phyloP scores from a whole-genome alignment of 2,113 vertebrate genomes.

The Mesitornis unicolor region DNA sequence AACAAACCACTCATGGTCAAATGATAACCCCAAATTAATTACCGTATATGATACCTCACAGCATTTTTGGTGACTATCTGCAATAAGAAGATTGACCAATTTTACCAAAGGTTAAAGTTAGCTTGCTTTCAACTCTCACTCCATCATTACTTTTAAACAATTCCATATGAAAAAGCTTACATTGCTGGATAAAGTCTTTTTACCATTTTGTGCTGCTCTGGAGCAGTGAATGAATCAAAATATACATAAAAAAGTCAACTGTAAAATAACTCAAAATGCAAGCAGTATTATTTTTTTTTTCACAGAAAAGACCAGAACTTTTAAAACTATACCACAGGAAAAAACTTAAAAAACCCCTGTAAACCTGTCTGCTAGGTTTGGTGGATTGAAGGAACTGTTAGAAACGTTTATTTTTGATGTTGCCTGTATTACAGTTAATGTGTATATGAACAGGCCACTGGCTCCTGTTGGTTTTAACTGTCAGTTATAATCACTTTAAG shows the following conservation, averaged over 20 bases:
- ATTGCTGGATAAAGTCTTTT: constrained; percentile 19
- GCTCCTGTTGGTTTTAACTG: constrained; percentile 62
- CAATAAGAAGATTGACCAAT: neutral
- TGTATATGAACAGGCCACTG: constrained; percentile 17
- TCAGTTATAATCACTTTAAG: constrained; percentile 62
- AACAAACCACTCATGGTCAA: neutral
- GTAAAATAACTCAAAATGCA: constrained; percentile 3
- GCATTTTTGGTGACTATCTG: neutral
- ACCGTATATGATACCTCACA: neutral
- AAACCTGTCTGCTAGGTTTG: neutral
- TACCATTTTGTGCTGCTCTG: neutral
- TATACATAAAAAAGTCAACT: constrained; percentile 8
- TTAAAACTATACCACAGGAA: neutral
- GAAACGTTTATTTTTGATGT: constrained; percentile 45
- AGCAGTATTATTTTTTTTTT: neutral
- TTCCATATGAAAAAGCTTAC: constrained; percentile 56
- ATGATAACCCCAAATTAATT: constrained; percentile 16
- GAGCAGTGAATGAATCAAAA: constrained; percentile 45
- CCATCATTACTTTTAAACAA: constrained; percentile 46
- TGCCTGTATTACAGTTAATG: constrained; percentile 44
- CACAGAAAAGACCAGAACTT: neutral
- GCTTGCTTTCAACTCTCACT: neutral
- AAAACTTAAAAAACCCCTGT: neutral
- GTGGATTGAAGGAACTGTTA: neutral
- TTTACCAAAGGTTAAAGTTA: constrained; percentile 1